Base-by-base conservation (phyloP, 2,888 invertebrate genomes). In the Phorcus lineatus region DNA sequence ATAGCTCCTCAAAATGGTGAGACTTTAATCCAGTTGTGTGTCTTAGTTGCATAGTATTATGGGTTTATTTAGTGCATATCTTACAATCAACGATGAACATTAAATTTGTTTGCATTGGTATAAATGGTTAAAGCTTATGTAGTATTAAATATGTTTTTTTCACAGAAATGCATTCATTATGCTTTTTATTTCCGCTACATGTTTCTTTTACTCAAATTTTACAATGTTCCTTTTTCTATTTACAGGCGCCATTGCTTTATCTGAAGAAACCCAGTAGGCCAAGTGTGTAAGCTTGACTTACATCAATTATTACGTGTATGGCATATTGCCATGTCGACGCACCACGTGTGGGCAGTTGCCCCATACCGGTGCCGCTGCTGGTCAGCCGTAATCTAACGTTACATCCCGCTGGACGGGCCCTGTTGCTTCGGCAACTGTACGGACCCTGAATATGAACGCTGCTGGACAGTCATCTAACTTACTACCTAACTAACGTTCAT, bases 201-300 rank as follows among this genome's bases (percentile, higher is more conserved):
- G 13, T 78, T 62, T 16, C 19, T 40, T 53, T 16, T 57, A 62
- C 47, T 52, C 3, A 47, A 19, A 16, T 17, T 9, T 24, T 24
- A 36, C 17, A 55, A n/a, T n/a, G n/a, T 19, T 11, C 17, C n/a
- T 53, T 40, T n/a, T 75, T n/a, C 76, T 79, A 77, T 81, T 13
- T 82, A 36, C 87, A 90, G 90, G 88, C 84, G 82, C 84, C 80
- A 82, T 74, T 66, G 80, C 82, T 67, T 82, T 85, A 62, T 82
- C 78, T 80, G 87, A 89, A 88, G 86, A 89, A 86, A 84, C 88
- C 88, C 90, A 87, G 89, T 90, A 90, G 89, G 89, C 85, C 85
- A 80, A 79, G 83, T 70, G 85, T 90, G 89, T 89, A 88, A 88
- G 88, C 84, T 85, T 82, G 84, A 84, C 88, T 88, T 88, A 87